A percentile compares a stretch with the other conserved stretches of the same genome.
phyloP scores from a whole-genome alignment of 2,888 invertebrate species.

The Crematogaster levior region DNA sequence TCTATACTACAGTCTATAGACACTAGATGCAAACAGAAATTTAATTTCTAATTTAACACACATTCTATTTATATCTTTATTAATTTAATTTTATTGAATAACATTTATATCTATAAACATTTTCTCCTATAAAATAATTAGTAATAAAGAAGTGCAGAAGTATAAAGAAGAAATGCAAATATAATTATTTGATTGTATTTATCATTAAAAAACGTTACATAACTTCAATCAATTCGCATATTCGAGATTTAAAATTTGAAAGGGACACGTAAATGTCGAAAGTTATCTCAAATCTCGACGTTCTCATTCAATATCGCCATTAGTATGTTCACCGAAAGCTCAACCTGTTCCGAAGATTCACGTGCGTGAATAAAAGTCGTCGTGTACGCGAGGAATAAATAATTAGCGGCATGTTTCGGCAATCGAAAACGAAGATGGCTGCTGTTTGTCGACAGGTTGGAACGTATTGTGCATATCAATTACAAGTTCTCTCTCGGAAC shows the following conservation, averaged over 20 bases:
- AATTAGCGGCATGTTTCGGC: constrained; percentile 82
- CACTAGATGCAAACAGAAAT: neutral
- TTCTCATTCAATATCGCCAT: constrained; percentile 44
- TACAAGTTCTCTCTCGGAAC: constrained; percentile 63
- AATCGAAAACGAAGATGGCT: constrained; percentile 80
- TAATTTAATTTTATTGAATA: neutral
- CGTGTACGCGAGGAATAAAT: constrained; percentile 80
- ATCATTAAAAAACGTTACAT: neutral
- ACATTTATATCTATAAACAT: too few relatives aligned
- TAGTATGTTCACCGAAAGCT: constrained; percentile 62
- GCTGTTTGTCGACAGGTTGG: constrained; percentile 73
- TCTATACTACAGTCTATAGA: neutral
- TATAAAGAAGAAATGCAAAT: neutral
- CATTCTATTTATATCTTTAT: neutral
- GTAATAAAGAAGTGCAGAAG: too few relatives aligned
- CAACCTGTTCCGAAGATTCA: constrained; percentile 52
- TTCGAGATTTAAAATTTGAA: neutral
- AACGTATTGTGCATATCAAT: constrained; percentile 74
- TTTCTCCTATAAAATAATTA: too few relatives aligned
- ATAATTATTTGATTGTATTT: neutral
- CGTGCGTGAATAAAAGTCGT: constrained; percentile 54
- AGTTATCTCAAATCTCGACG: neutral
- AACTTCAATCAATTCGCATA: neutral
- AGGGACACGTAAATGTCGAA: neutral
- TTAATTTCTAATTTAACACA: neutral